These are phyloP conservation scores for Heliconius melpomene DNA, from an alignment of 1,140 invertebrate species.

Conservation along the genomic window DNA sequence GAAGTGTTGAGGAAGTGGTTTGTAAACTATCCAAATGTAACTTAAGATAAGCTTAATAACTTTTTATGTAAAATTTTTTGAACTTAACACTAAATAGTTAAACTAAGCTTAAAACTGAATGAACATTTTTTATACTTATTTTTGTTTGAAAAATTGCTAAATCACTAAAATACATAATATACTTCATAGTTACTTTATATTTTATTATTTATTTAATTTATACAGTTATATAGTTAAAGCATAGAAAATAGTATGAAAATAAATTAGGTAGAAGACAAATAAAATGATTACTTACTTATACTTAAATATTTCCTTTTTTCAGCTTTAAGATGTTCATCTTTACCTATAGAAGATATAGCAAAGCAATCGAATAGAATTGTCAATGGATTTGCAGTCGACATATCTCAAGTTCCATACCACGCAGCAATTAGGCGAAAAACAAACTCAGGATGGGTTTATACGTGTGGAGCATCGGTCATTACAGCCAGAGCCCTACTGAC, in stretches of 20 bases:
- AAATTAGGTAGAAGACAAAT: too few relatives aligned
- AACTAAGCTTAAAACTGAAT: too few relatives aligned
- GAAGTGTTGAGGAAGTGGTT: too few relatives aligned
- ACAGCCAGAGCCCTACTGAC: constrained; percentile 53
- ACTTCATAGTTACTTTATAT: neutral
- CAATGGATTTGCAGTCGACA: constrained; percentile 63
- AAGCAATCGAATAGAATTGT: constrained; percentile 60
- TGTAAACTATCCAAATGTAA: too few relatives aligned
- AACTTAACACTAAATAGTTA: too few relatives aligned
- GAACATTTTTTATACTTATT: neutral
- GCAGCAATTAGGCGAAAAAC: constrained; percentile 54
- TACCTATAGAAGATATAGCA: neutral
- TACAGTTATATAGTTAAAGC: too few relatives aligned
- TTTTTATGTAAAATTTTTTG: too few relatives aligned
- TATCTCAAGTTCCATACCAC: constrained; percentile 68
- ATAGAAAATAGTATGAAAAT: too few relatives aligned
- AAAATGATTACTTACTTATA: too few relatives aligned
- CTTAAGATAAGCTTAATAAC: too few relatives aligned
- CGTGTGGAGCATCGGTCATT: constrained; percentile 70
- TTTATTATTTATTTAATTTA: neutral
- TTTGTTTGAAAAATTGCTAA: neutral
- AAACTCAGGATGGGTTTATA: constrained; percentile 57
- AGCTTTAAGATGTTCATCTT: constrained; percentile 17
- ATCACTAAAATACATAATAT: neutral
- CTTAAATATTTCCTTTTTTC: neutral